Conservation (phyloP, 1,140 invertebrate species). For the Latrodectus geometricus region DNA sequence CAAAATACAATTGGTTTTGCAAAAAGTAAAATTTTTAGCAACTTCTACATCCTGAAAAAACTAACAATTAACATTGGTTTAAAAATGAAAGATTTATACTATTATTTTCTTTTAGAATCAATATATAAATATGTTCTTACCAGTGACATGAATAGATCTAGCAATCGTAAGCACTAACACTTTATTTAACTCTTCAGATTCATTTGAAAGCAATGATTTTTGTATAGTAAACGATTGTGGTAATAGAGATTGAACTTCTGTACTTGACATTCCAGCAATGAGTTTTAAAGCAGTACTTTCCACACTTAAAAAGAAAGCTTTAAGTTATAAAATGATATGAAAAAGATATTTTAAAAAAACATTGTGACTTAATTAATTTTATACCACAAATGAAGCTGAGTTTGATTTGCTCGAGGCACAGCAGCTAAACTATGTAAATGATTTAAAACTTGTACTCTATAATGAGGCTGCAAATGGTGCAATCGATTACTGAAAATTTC, state of each 20-base stretch:
- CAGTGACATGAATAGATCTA: slow-evolving; percentile 92
- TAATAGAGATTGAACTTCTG: slow-evolving; percentile 77
- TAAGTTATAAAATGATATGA: no score
- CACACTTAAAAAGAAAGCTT: slow-evolving; percentile 73
- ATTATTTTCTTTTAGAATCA: no score
- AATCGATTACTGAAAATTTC: slow-evolving; percentile 97
- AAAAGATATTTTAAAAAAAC: no score
- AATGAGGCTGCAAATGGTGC: slow-evolving; percentile 96
- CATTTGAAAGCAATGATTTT: slow-evolving; percentile 84
- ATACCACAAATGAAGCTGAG: slow-evolving; percentile 91
- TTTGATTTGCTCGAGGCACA: slow-evolving; percentile 93
- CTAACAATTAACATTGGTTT: no score
- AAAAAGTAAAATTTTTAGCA: no score
- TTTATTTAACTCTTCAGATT: slow-evolving; percentile 92
- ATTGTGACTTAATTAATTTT: slow-evolving; percentile 60
- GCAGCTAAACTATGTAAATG: slow-evolving; percentile 88
- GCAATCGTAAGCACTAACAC: slow-evolving; percentile 89
- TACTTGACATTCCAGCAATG: slow-evolving; percentile 90
- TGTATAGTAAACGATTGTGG: slow-evolving; percentile 87
- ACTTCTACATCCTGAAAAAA: no score
- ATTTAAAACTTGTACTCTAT: slow-evolving; percentile 89
- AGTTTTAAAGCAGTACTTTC: slow-evolving; percentile 92
- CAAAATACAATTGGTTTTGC: no score
- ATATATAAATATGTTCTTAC: slow-evolving; percentile 68
- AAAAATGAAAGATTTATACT: no score